phyloP scores from a whole-genome alignment of 2,888 invertebrate species.

The Stenichneumon culpator region DNA sequence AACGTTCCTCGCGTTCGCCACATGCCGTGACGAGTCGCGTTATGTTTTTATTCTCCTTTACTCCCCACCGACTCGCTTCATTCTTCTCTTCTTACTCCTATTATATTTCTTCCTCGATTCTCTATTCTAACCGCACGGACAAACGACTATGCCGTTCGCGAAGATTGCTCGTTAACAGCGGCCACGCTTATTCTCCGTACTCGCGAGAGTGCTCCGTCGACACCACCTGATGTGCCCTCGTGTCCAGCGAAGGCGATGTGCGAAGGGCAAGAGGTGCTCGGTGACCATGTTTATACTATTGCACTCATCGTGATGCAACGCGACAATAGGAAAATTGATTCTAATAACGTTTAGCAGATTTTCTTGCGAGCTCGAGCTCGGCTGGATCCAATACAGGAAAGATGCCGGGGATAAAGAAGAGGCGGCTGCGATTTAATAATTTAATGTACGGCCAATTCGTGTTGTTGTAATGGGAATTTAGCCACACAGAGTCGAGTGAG shows the following conservation, averaged over 20 bases:
- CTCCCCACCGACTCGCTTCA: slow-evolving; percentile 36
- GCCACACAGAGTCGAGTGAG: slow-evolving; percentile 3
- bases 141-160: slow-evolving; percentile 38
- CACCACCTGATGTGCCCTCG: background rate
- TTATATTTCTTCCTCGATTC: slow-evolving; percentile 12
- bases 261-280: slow-evolving; percentile 17
- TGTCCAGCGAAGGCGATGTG: background rate
- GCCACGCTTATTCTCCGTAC: slow-evolving; percentile 49
- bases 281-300: slow-evolving; percentile 4
- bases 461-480: slow-evolving; percentile 34
- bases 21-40: slow-evolving; percentile 71
- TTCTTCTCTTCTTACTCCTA: slow-evolving; percentile 53
- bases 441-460: slow-evolving; percentile 9
- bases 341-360: background rate
- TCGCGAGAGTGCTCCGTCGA: background rate
- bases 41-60: slow-evolving; percentile 54
- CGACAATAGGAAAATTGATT: slow-evolving; percentile 41
- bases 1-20: slow-evolving; percentile 68
- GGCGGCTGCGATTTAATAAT: slow-evolving; percentile 42
- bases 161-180: slow-evolving; percentile 63
- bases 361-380: slow-evolving; percentile 13
- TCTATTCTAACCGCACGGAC: slow-evolving; percentile 56
- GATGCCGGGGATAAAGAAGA: background rate
- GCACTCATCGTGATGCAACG: slow-evolving; percentile 24
- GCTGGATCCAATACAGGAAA: slow-evolving; percentile 3